Base-by-base conservation (phyloP, 2,113 vertebrate species). In the Eubucco bourcierii region DNA sequence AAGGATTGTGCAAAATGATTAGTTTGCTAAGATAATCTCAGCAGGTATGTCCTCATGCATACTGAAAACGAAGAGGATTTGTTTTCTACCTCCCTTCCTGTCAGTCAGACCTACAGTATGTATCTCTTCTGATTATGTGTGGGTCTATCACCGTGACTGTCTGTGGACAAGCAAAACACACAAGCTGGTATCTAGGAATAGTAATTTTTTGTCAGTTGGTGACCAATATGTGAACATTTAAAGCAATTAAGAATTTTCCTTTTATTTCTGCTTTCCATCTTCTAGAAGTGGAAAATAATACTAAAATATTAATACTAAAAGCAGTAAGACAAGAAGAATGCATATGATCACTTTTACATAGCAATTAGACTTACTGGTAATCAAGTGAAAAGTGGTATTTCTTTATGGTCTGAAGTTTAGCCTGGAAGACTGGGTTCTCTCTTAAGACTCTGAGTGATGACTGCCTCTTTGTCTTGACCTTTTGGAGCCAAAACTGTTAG, bases 21-120 rank as follows among this genome's bases (percentile, higher is more conserved):
- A 75, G 33, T 61, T 85, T 68, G 61, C 70, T 65, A 7, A 84
- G 92, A 65, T 93, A 80, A 84, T 93, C 93, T 88, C 80, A 84
- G 90, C 85, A 95, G 76, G 90, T 90, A 70, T 91, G 73, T 88
- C 76, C 67, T 63, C 78, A n/a, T 16, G 34, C 33, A 41, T 61
- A 56, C 63, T 92, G 55, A 65, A 92, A 84, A 70, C 46, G 27
- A 50, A 58, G 50, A 75, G 34, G 44, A 84, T 86, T 84, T 91
- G 63, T 90, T 78, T 73, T 52, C 33, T 82, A 34, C 50, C 23
- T 92, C 46, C 65, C 47, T 66, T 80, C 66, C 72, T 74, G 76
- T 46, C 72, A 70, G 60, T 80, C 39, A 77, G 82, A 52, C 79
- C 47, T 77, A 10, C 28, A 41, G 46, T 41, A 23, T 60, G 15